Conservation (phyloP, 1,140 invertebrate genomes). For the Ganaspis sp. region DNA sequence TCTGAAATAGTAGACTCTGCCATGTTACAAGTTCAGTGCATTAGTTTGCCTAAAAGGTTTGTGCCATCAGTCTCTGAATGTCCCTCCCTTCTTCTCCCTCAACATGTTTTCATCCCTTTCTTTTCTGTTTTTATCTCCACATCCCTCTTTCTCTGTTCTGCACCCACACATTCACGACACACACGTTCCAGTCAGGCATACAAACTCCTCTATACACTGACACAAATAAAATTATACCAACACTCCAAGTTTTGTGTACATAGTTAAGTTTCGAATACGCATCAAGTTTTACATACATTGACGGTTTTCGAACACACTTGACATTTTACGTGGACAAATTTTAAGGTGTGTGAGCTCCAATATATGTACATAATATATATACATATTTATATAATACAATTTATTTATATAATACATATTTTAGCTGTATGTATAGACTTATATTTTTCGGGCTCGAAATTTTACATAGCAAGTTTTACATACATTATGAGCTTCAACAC, state of each 20-base stretch:
- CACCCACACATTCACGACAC: neutral
- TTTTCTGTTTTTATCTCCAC: slow-evolving; percentile 30
- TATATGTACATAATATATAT: too few relatives aligned
- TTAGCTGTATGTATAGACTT: too few relatives aligned
- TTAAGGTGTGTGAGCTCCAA: too few relatives aligned
- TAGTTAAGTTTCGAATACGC: neutral
- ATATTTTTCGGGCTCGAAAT: too few relatives aligned
- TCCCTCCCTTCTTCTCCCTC: slow-evolving; percentile 47
- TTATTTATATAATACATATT: too few relatives aligned
- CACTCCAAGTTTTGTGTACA: too few relatives aligned
- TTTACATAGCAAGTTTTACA: too few relatives aligned
- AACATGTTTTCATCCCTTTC: slow-evolving; percentile 27
- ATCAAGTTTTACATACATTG: neutral
- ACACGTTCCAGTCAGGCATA: neutral
- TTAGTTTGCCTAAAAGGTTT: slow-evolving; percentile 72
- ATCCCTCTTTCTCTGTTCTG: slow-evolving; percentile 25
- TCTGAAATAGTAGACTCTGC: slow-evolving; percentile 43
- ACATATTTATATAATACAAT: too few relatives aligned
- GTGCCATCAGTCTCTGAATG: slow-evolving; percentile 67
- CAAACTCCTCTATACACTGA: too few relatives aligned
- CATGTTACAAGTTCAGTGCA: slow-evolving; percentile 61
- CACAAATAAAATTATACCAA: too few relatives aligned
- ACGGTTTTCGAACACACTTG: neutral
- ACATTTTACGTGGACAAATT: too few relatives aligned
- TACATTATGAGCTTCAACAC: too few relatives aligned